phyloP scores from a whole-genome alignment of 2,888 invertebrate species.

The Macroteleia sp. region DNA sequence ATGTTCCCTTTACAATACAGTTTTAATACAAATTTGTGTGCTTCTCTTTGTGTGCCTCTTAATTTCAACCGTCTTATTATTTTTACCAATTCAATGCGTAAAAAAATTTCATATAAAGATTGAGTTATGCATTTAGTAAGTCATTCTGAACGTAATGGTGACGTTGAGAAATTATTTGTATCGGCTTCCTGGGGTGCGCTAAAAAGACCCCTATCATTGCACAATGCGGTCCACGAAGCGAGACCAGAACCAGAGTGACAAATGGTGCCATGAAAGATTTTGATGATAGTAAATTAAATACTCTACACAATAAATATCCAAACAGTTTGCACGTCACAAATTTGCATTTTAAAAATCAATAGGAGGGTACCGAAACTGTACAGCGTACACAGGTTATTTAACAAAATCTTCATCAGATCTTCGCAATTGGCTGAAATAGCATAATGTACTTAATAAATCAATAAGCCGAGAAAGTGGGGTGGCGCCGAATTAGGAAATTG shows the following conservation, averaged over 20 bases:
- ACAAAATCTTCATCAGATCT: too few relatives aligned
- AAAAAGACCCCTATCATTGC: conserved; percentile 43
- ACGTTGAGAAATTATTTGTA: conserved; percentile 60
- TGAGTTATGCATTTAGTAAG: conserved; percentile 55
- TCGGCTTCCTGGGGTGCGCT: conserved; percentile 52
- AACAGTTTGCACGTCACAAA: too few relatives aligned
- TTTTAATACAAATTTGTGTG: too few relatives aligned
- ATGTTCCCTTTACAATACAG: too few relatives aligned
- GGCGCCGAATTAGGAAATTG: conserved; percentile 82
- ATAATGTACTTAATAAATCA: conserved; percentile 74
- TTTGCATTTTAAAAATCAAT: too few relatives aligned
- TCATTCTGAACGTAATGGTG: conserved; percentile 50
- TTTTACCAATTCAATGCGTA: too few relatives aligned
- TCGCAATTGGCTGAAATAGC: conserved; percentile 72
- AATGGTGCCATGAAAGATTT: conserved; percentile 41
- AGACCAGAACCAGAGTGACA: conserved; percentile 65
- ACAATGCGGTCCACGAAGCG: conserved; percentile 58
- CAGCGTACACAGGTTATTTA: too few relatives aligned
- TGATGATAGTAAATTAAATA: conserved; percentile 57
- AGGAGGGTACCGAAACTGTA: too few relatives aligned
- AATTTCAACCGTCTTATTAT: too few relatives aligned
- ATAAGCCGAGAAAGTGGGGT: conserved; percentile 50
- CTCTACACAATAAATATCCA: conserved; percentile 25
- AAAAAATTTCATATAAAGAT: conserved; percentile 21
- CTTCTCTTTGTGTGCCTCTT: too few relatives aligned